Evolutionary conservation across 2,797 vertebrate species (phyloP).

Genomic region (Cyclopterus lumpus): DNA sequence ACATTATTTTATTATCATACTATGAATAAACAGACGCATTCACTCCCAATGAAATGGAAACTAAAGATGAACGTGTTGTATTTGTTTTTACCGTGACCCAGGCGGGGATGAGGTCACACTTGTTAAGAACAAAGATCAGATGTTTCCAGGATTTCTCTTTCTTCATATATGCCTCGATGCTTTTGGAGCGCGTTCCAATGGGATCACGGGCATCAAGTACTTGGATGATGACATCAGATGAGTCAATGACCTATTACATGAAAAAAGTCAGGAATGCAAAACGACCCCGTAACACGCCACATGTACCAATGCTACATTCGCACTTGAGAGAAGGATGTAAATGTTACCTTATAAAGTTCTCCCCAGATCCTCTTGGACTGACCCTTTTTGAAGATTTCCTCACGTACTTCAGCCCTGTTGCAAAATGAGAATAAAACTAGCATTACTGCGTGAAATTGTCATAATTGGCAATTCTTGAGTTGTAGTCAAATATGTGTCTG

Average conservation of each 20-base stretch:
- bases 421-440: not conserved
- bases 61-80: not conserved
- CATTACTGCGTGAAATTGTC: not conserved
- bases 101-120: constrained; percentile 96
- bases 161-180: constrained; percentile 94
- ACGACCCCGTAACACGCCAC: not conserved
- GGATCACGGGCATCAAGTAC: constrained; percentile 97
- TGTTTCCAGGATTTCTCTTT: constrained; percentile 99
- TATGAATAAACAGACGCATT: not conserved
- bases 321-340: not conserved
- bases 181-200: constrained; percentile 93
- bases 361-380: constrained; percentile 99
- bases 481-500: not conserved
- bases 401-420: constrained; percentile 89
- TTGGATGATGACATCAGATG: constrained; percentile 97
- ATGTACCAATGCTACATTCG: not conserved
- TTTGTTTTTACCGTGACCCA: constrained; percentile 93
- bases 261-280: constrained; percentile 10
- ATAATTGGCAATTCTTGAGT: not conserved
- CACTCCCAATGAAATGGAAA: not conserved
- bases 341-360: constrained; percentile 94
- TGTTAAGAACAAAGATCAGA: constrained; percentile 97
- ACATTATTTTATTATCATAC: not conserved
- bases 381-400: constrained; percentile 98
- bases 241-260: constrained; percentile 92